These are phyloP conservation scores for Diarsia mendica DNA, from an alignment of 2,888 invertebrate species.

Conservation along the genomic window DNA sequence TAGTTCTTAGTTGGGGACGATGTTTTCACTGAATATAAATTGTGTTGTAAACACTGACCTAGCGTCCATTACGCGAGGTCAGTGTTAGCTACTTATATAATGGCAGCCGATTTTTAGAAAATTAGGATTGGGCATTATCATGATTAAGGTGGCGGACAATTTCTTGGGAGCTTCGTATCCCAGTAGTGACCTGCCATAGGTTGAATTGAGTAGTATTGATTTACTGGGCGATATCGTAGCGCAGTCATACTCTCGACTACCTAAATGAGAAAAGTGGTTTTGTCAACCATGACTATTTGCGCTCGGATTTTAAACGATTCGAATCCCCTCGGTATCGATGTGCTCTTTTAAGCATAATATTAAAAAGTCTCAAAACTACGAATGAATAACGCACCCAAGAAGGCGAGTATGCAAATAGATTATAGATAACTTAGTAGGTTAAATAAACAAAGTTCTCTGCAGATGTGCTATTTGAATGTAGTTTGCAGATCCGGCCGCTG, in stretches of 20 bases:
- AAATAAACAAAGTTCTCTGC: slow-evolving; percentile 3
- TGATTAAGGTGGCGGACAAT: background rate
- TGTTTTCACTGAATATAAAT: background rate
- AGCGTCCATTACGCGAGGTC: background rate
- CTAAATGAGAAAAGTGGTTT: background rate
- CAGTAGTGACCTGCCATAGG: background rate
- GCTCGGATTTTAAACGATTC: background rate
- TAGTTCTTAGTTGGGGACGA: background rate
- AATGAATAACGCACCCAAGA: background rate
- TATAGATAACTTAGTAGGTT: slow-evolving; percentile 8
- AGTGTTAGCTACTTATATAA: background rate
- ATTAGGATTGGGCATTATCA: background rate
- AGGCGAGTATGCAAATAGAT: slow-evolving; percentile 25
- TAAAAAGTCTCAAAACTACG: background rate
- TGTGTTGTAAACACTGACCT: background rate
- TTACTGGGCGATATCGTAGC: no score
- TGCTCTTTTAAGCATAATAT: background rate
- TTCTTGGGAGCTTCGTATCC: background rate
- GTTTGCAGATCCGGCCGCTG: slow-evolving; percentile 13
- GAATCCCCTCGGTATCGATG: background rate
- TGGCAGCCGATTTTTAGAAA: background rate
- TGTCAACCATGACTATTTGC: background rate
- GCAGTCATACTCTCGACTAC: no score
- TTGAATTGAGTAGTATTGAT: background rate
- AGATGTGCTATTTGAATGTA: slow-evolving; percentile 51